phyloP scores from a whole-genome alignment of 2,113 vertebrate genomes.

The Riparia riparia region DNA sequence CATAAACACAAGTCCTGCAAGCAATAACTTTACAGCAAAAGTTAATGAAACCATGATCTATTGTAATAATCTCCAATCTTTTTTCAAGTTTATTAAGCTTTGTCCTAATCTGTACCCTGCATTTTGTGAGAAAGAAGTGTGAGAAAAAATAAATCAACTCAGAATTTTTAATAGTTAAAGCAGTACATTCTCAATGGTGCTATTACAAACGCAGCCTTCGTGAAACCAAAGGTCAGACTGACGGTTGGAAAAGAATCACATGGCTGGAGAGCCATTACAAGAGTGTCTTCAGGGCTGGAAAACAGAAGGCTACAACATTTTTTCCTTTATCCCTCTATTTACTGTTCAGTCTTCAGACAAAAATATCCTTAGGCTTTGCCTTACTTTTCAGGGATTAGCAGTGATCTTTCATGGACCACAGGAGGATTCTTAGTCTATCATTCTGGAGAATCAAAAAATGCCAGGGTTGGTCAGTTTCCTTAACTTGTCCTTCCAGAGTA shows the following conservation, averaged over 20 bases:
- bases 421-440: background rate
- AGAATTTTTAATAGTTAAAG: background rate
- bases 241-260: background rate
- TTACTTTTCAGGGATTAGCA: background rate
- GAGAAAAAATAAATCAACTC: background rate
- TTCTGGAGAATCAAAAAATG: background rate
- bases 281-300: background rate
- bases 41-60: background rate
- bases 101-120: background rate
- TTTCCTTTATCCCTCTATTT: background rate
- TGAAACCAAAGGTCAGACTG: conserved; percentile 1
- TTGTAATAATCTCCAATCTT: background rate
- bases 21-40: background rate
- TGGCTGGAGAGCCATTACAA: conserved; percentile 3
- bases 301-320: background rate
- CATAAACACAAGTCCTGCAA: background rate
- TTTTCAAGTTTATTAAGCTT: background rate
- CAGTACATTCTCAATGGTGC: background rate
- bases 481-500: background rate
- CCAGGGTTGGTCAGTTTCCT: background rate
- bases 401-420: background rate
- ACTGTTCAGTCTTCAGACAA: background rate
- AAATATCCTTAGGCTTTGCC: conserved; percentile 1
- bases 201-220: background rate
- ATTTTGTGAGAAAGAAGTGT: background rate